These are phyloP conservation scores for Mobula hypostoma DNA, from an alignment of 2,113 vertebrate species.

Conservation along the genomic window DNA sequence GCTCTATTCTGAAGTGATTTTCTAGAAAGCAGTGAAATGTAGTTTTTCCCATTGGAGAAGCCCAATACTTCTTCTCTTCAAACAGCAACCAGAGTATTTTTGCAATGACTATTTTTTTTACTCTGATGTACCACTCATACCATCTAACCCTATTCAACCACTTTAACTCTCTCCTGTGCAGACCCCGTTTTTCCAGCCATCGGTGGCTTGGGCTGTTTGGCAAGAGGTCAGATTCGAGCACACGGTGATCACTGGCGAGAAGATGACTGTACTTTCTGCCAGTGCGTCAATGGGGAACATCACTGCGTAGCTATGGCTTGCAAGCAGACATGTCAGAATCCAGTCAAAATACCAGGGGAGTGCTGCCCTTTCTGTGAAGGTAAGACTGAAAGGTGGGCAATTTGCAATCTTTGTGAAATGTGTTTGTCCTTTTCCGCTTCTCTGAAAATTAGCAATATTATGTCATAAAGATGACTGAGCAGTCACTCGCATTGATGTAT, in stretches of 20 bases:
- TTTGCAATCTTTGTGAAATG: not conserved
- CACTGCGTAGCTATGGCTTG: conserved; percentile 73
- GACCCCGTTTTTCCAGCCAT: conserved; percentile 58
- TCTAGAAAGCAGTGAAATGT: not conserved
- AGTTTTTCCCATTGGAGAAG: not conserved
- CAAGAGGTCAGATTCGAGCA: conserved; percentile 57
- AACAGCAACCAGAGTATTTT: not conserved
- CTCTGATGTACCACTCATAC: not conserved
- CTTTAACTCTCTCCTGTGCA: conserved; percentile 44
- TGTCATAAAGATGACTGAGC: too few species aligned
- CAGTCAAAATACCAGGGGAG: conserved; percentile 66
- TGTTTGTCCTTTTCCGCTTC: too few species aligned
- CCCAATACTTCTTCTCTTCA: not conserved
- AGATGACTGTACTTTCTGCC: conserved; percentile 71
- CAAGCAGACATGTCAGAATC: conserved; percentile 68
- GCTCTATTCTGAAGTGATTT: not conserved
- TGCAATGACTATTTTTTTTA: not conserved
- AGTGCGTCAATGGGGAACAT: conserved; percentile 62
- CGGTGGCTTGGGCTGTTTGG: conserved; percentile 63
- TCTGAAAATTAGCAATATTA: too few species aligned
- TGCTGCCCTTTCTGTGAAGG: conserved; percentile 73
- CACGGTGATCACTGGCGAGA: conserved; percentile 71
- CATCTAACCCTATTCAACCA: conserved; percentile 18
- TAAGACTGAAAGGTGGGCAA: conserved; percentile 39
- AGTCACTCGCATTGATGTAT: too few species aligned